These are phyloP conservation scores for Limulus polyphemus DNA, from an alignment of 2,888 invertebrate species.

Conservation along the genomic window DNA sequence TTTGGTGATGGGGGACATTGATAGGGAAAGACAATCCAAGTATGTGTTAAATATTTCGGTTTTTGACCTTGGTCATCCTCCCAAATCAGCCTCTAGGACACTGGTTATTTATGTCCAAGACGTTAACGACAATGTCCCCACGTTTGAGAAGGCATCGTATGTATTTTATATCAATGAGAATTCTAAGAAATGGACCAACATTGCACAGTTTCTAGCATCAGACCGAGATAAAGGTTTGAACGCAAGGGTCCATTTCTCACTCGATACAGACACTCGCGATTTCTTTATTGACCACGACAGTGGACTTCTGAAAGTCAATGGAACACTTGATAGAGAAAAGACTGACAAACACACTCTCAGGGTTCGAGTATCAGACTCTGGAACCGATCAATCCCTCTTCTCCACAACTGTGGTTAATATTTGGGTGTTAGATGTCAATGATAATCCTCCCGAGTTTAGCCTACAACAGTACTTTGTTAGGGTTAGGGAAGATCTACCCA, in stretches of 20 bases:
- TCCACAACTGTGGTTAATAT: slow-evolving; percentile 72
- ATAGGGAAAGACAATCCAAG: slow-evolving; percentile 69
- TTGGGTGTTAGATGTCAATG: slow-evolving; percentile 77
- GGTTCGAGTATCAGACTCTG: slow-evolving; percentile 55
- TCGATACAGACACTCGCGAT: slow-evolving; percentile 57
- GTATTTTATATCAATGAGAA: slow-evolving; percentile 76
- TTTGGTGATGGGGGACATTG: slow-evolving; percentile 70
- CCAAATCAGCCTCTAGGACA: slow-evolving; percentile 60
- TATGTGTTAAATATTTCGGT: slow-evolving; percentile 77
- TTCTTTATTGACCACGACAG: slow-evolving; percentile 63
- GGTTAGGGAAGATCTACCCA: slow-evolving; percentile 78
- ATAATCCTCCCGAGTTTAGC: slow-evolving; percentile 70
- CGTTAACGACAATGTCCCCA: slow-evolving; percentile 81
- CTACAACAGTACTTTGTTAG: slow-evolving; percentile 50
- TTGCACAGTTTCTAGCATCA: slow-evolving; percentile 67
- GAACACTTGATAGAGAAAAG: slow-evolving; percentile 68
- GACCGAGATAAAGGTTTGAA: slow-evolving; percentile 74
- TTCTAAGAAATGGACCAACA: slow-evolving; percentile 67
- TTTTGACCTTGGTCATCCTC: slow-evolving; percentile 70
- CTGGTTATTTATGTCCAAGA: slow-evolving; percentile 68
- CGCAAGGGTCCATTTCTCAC: slow-evolving; percentile 56
- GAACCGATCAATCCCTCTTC: slow-evolving; percentile 48
- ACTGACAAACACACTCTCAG: slow-evolving; percentile 64
- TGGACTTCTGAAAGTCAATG: slow-evolving; percentile 63
- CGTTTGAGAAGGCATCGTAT: slow-evolving; percentile 55